These are phyloP conservation scores for Piaya cayana DNA, from an alignment of 2,113 vertebrate species.

Conservation along the genomic window DNA sequence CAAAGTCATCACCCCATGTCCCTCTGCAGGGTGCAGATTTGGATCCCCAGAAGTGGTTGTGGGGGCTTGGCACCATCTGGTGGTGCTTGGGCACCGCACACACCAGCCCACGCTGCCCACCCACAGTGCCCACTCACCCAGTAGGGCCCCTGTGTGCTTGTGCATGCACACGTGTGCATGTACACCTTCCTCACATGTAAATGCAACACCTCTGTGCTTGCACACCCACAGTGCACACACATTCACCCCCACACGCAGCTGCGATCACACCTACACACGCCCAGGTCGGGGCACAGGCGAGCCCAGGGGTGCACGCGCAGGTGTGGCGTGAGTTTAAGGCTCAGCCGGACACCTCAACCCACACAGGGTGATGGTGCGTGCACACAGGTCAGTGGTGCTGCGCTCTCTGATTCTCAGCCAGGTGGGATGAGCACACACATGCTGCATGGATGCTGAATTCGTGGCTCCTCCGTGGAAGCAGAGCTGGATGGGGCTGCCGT, in stretches of 20 bases:
- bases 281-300: background rate
- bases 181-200: background rate
- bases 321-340: accelerated
- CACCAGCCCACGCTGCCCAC: background rate
- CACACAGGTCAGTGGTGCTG: accelerated
- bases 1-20: background rate
- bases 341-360: accelerated
- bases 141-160: accelerated
- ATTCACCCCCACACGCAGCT: accelerated
- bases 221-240: accelerated
- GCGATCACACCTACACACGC: accelerated
- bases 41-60: background rate
- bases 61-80: conserved; percentile 46
- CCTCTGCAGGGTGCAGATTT: background rate
- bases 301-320: too few relatives aligned
- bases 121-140: background rate
- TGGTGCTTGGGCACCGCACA: conserved; percentile 34
- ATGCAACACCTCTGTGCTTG: accelerated
- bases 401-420: accelerated
- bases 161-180: accelerated
- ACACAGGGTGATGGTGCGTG: accelerated
- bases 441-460: accelerated
- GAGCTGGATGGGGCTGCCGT: background rate
- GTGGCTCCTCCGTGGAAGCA: accelerated
- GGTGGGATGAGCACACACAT: background rate